These are phyloP conservation scores for Drosophila novamexicana DNA, from an alignment of 1,140 invertebrate species.

Conservation along the genomic window DNA sequence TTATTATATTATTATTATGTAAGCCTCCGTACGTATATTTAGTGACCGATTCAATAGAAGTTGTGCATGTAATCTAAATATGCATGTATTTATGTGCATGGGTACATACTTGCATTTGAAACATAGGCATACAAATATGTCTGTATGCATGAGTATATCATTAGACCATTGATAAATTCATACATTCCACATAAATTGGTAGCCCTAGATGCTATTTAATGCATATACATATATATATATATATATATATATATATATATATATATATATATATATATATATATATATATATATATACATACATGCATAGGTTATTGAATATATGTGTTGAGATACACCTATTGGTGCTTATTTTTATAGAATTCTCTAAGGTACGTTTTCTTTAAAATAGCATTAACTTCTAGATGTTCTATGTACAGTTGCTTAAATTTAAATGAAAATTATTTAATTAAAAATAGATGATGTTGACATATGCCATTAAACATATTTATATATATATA, in stretches of 20 bases:
- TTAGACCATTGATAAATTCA: conserved; percentile 3
- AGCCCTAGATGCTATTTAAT: not conserved
- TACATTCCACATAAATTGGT: not conserved
- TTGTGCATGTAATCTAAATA: not conserved
- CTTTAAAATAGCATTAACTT: not conserved
- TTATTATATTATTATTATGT: not conserved
- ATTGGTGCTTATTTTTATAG: not conserved
- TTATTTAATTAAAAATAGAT: not conserved
- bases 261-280: too few relatives aligned
- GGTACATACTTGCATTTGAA: not conserved
- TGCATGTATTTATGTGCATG: not conserved
- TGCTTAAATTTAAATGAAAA: not conserved
- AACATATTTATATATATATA: conserved; percentile 6
- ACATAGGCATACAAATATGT: not conserved
- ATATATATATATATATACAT: not conserved
- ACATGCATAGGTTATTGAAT: not conserved
- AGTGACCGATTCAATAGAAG: not conserved
- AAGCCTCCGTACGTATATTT: not conserved
- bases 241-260: too few relatives aligned
- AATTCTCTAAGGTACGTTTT: not conserved
- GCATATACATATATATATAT: not conserved
- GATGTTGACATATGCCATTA: not conserved
- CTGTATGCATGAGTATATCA: not conserved
- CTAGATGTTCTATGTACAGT: not conserved
- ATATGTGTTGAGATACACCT: too few relatives aligned